A percentile compares a stretch with the other conserved stretches of the same genome.
Evolutionary conservation across 2,888 invertebrate genomes (phyloP).

Genomic region (Idaea biselata): DNA sequence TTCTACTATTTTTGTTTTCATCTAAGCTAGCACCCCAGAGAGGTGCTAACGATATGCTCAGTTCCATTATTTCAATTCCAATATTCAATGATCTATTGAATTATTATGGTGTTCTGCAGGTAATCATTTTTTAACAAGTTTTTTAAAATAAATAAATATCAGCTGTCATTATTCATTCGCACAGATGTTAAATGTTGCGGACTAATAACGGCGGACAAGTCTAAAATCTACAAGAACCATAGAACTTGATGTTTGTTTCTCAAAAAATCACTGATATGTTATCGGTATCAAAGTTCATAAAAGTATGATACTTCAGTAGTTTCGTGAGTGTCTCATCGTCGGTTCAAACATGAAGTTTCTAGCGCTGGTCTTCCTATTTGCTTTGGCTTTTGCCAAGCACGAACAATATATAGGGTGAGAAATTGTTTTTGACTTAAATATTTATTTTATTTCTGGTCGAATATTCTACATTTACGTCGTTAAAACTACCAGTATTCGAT

Average conservation of each 20-base stretch:
- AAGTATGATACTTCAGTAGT: constrained; percentile 10
- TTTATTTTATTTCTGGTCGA: background rate
- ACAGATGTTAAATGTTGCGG: background rate
- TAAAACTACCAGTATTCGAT: no score
- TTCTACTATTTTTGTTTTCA: no score
- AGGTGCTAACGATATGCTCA: no score
- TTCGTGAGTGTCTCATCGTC: constrained; percentile 2
- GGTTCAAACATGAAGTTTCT: constrained; percentile 44
- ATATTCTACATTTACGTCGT: no score
- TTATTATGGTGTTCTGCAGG: no score
- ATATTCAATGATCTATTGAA: no score
- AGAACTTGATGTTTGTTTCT: background rate
- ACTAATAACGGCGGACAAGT: background rate
- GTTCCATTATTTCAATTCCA: no score
- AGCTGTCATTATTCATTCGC: no score
- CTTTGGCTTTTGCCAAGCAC: constrained; percentile 55
- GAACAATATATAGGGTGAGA: constrained; percentile 59
- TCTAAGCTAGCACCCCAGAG: no score
- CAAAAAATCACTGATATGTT: constrained; percentile 6
- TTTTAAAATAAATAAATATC: no score
- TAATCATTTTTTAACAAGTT: no score
- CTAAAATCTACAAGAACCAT: background rate
- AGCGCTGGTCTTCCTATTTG: constrained; percentile 41
- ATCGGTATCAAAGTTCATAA: constrained; percentile 23
- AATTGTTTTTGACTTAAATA: background rate